Evolutionary conservation across 2,113 vertebrate species (phyloP), one percentile per base, ranked within the genome.

Genomic region (Tragelaphus imberbis): DNA sequence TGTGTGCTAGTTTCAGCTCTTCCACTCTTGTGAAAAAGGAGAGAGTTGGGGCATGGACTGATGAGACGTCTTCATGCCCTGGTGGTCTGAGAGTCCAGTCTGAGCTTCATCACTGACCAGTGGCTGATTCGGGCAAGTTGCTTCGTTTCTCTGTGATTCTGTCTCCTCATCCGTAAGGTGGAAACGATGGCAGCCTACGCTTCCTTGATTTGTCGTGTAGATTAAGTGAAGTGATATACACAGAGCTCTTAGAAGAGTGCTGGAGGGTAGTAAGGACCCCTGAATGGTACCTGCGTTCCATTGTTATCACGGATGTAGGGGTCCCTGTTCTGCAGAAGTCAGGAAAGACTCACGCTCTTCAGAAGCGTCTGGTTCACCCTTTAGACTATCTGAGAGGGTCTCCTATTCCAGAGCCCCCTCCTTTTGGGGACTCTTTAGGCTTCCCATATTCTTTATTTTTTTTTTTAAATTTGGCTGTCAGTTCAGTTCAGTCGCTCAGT

Each of bases 121-220:
- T 56, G 28, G 47, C 12, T 63, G 94, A 56, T 65, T 95, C 77
- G 71, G 90, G 7, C 40, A 75, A 36, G 44, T 30, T 49, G 63
- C 58, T 77, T 87, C 9, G 5, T 86, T 88, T 96, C 47, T 75
- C 53, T 81, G 19, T 75, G 91, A 49, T 89, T 84, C 63, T 56
- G 28, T 88, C 27, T 96, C n/a, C 44, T 93, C 77, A 63, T 49
- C 2, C 79, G 23, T 85, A 93, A 79, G 30, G 63, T 6, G 2
- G 87, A 47, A 65, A 27, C 55, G 33, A 30, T 47, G 21, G 51
- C 13, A 59, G 13, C 82, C 40, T 68, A 19, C 2, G 4, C 21
- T 49, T 86, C 61, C 51, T 84, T 65, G 28, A 10, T 40, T 77
- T 61, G 33, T 49, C 68, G 16, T 68, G 21, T 51, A 68, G 51